Evolutionary conservation across 2,113 vertebrate genomes (phyloP).

Genomic region (Chroicocephalus ridibundus): DNA sequence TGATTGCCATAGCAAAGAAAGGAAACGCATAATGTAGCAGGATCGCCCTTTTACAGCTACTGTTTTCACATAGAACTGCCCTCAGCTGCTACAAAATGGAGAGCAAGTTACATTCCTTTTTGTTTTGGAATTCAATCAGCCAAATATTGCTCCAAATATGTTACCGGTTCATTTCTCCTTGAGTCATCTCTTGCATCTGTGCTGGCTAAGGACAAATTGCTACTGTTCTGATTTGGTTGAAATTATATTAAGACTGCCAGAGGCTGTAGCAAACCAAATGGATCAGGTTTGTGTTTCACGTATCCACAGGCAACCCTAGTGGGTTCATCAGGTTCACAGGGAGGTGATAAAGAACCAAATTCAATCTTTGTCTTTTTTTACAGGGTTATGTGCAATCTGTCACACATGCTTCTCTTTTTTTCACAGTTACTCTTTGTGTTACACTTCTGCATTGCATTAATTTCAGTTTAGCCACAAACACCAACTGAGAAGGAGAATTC

Average conservation of each 20-base stretch:
- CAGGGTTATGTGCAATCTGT: conserved; percentile 1
- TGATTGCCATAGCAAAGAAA: not conserved
- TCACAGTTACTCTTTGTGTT: not conserved
- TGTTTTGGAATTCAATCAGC: not conserved
- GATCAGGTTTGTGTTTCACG: conserved; percentile 30
- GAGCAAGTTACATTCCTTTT: not conserved
- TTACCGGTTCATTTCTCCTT: not conserved
- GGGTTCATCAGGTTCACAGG: conserved; percentile 1
- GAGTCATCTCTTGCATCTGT: not conserved
- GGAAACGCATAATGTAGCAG: not conserved
- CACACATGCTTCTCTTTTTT: not conserved
- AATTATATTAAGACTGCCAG: conserved; percentile 10
- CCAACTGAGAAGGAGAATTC: not conserved
- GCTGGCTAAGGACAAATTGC: not conserved
- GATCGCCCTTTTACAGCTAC: not conserved
- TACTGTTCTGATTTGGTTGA: conserved; percentile 13
- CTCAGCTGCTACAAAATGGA: not conserved
- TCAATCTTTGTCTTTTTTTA: conserved; percentile 12
- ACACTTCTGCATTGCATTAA: not conserved
- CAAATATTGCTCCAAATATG: not conserved
- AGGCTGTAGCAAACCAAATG: conserved; percentile 19
- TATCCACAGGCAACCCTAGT: conserved; percentile 9
- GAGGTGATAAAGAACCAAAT: not conserved
- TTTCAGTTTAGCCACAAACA: conserved; percentile 20
- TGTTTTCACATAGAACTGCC: not conserved